A percentile compares a stretch with the other conserved stretches of the same genome.
Evolutionary conservation across 1,140 invertebrate species (phyloP).

Genomic region (Hycleus cichorii): DNA sequence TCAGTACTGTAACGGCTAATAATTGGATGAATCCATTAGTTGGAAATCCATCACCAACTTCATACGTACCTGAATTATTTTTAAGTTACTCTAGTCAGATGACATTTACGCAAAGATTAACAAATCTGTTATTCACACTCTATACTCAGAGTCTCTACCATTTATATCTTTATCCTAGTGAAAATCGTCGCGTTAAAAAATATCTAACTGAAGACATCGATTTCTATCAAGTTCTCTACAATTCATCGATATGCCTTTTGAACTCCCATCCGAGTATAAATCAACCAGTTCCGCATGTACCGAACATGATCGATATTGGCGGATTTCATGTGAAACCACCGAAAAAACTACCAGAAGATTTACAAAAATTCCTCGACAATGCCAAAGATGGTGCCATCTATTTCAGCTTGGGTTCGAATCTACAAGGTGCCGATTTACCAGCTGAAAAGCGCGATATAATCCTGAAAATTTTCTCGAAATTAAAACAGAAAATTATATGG

Average conservation of each 20-base stretch:
- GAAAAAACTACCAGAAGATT: slow-evolving; percentile 41
- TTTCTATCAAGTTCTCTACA: slow-evolving; percentile 46
- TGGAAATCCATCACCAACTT: slow-evolving; percentile 37
- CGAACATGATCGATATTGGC: slow-evolving; percentile 48
- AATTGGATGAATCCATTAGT: slow-evolving; percentile 28
- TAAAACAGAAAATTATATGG: slow-evolving; percentile 48
- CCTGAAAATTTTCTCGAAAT: slow-evolving; percentile 32
- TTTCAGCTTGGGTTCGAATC: slow-evolving; percentile 51
- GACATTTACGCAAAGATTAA: slow-evolving; percentile 40
- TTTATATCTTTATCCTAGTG: slow-evolving; percentile 33
- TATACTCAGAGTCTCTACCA: slow-evolving; percentile 1
- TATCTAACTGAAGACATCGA: slow-evolving; percentile 36
- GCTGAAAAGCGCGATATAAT: slow-evolving; percentile 28
- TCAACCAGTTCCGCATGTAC: slow-evolving; percentile 46
- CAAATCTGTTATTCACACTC: slow-evolving; percentile 33
- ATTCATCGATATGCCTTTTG: slow-evolving; percentile 46
- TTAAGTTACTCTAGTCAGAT: slow-evolving; percentile 36
- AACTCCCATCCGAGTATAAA: slow-evolving; percentile 52
- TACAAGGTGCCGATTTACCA: slow-evolving; percentile 44
- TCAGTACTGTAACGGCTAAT: slow-evolving; percentile 35
- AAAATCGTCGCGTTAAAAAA: slow-evolving; percentile 32
- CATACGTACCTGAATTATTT: slow-evolving; percentile 38
- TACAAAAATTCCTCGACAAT: slow-evolving; percentile 44
- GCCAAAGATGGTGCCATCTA: slow-evolving; percentile 47
- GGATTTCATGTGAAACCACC: slow-evolving; percentile 43